phyloP scores from a whole-genome alignment of 2,113 vertebrate genomes.

The Notarius lentiginosus region DNA sequence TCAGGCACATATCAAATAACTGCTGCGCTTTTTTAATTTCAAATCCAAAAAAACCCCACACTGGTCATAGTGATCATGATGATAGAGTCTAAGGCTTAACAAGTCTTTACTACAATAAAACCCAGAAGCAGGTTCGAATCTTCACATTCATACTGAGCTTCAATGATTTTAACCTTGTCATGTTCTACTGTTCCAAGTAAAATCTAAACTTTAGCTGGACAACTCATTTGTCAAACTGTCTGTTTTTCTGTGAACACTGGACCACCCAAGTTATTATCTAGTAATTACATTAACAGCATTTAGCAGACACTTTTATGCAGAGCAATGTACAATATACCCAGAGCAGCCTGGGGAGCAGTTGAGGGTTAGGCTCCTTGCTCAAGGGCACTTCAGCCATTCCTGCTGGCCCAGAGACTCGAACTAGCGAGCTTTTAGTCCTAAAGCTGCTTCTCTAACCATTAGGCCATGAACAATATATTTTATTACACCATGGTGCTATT shows the following conservation, averaged over 20 bases:
- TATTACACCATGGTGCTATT: not conserved
- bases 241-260: not conserved
- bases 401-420: no score
- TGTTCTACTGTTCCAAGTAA: not conserved
- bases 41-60: not conserved
- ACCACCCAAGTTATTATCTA: not conserved
- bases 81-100: not conserved
- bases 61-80: conserved; percentile 2
- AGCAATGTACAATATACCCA: no score
- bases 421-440: no score
- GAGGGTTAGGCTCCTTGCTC: no score
- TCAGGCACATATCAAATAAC: conserved; percentile 24
- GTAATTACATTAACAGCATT: not conserved
- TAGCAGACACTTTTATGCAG: no score
- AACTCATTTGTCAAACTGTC: not conserved
- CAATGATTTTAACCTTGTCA: not conserved
- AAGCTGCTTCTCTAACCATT: no score
- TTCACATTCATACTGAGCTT: not conserved
- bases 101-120: conserved; percentile 4
- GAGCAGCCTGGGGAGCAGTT: no score
- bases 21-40: conserved; percentile 43
- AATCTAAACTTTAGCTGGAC: not conserved
- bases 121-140: not conserved
- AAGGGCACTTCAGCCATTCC: no score
- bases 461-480: not conserved